These are phyloP conservation scores for Seira sanloemensis DNA, from an alignment of 2,888 invertebrate genomes.

Conservation along the genomic window DNA sequence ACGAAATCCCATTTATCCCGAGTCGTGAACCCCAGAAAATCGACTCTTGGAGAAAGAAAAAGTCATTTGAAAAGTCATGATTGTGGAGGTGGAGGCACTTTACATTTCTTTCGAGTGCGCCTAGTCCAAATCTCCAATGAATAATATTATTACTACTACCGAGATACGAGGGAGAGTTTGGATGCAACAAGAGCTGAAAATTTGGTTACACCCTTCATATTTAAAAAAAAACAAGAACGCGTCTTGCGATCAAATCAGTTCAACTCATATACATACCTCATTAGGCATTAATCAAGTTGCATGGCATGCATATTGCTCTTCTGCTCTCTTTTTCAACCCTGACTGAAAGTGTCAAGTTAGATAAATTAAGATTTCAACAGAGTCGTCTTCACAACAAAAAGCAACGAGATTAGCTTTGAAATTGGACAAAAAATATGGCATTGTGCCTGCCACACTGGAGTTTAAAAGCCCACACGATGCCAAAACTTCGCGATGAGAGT, in stretches of 20 bases:
- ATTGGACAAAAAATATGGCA: no score
- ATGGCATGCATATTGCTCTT: not conserved
- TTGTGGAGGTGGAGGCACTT: not conserved
- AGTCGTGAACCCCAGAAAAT: not conserved
- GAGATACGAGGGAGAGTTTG: not conserved
- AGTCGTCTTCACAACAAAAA: not conserved
- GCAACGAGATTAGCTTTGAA: not conserved
- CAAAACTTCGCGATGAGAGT: not conserved
- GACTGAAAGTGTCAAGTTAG: no score
- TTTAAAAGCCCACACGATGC: not conserved
- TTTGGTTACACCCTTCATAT: not conserved
- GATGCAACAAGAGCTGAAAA: not conserved
- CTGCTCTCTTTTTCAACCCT: not conserved
- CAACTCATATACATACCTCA: not conserved
- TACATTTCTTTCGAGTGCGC: no score
- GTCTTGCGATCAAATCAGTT: not conserved
- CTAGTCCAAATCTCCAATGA: no score
- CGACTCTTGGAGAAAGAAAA: not conserved
- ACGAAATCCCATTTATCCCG: no score
- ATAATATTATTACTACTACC: not conserved
- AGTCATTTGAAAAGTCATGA: no score
- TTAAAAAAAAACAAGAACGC: not conserved
- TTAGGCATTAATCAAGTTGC: not conserved
- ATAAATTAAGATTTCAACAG: not conserved
- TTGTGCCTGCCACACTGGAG: not conserved